Evolutionary conservation across 1,140 invertebrate genomes (phyloP), one percentile per base, ranked within the genome.

Genomic region (Drosophila erecta): DNA sequence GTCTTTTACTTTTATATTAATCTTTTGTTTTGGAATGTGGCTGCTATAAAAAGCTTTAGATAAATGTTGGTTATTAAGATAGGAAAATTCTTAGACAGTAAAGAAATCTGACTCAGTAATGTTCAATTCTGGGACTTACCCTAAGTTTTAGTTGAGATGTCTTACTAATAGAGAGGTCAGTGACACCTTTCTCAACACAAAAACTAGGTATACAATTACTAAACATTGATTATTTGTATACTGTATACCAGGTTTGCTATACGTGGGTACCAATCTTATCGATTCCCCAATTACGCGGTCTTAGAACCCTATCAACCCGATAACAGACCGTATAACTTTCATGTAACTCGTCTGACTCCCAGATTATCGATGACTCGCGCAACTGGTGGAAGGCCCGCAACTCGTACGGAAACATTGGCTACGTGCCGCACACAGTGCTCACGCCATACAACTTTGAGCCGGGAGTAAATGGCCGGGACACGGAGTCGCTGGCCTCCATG

Each of bases 341-440:
- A n/a, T 57, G 20, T 20, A n/a, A 3, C 33, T 58, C 58, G 41
- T 12, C 8, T n/a, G 17, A 41, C 41, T 59, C 54, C 20, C 22
- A 98, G 96, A 94, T 99, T 38, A 93, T 99, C 65, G 98, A 99
- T 92, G 97, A 98, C 93, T 96, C 95, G 41, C 95, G 98, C 71
- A 99, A 99, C 91, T 99, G 98, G 98, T 99, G 98, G 98, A 98
- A 98, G 93, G 96, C 98, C 47, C 94, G 97, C 46, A 99, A 99
- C 92, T 94, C 95, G 1, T 94, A 95, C 66, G 97, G 97, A 6
- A 95, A 96, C 90, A 94, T 97, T 12, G 98, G 97, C 51, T 98
- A 99, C 92, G 98, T 99, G 46, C 98, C 98, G 0, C 97, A 99
- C 93, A 99, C 98, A 5, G 99, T 99, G 90, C 96, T 99, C 20